phyloP scores from a whole-genome alignment of 2,888 invertebrate species.

The Epistrophe grossulariae region DNA sequence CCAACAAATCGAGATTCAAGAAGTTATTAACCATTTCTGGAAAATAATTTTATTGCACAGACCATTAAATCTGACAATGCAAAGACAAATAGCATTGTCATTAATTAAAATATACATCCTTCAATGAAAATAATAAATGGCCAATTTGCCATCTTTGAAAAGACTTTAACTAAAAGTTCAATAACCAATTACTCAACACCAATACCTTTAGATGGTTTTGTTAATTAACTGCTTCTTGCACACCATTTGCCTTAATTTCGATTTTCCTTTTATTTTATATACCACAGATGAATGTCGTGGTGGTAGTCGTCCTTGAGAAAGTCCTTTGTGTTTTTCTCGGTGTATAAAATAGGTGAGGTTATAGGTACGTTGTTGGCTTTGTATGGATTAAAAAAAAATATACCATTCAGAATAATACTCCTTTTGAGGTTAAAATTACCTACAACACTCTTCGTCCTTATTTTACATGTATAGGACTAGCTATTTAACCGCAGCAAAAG shows the following conservation, averaged over 20 bases:
- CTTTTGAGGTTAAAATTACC: not conserved
- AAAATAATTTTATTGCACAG: constrained; percentile 6
- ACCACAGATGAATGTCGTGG: not conserved
- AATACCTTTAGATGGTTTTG: constrained; percentile 25
- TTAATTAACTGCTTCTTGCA: constrained; percentile 28
- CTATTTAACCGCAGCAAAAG: constrained; percentile 3
- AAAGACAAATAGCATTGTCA: constrained; percentile 2
- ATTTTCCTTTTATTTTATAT: constrained; percentile 20
- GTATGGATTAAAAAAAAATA: not conserved
- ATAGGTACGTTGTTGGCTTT: not conserved
- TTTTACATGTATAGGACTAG: constrained; percentile 22
- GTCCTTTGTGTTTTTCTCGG: constrained; percentile 13
- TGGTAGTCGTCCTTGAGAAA: constrained; percentile 11
- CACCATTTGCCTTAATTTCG: constrained; percentile 22
- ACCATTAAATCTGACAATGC: not conserved
- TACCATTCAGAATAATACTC: constrained; percentile 16
- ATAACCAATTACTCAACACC: constrained; percentile 33
- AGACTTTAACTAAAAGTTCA: not conserved
- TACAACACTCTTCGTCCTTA: constrained; percentile 9
- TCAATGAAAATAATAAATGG: constrained; percentile 20
- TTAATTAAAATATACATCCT: constrained; percentile 20
- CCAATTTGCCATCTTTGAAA: constrained; percentile 2
- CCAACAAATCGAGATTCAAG: not conserved
- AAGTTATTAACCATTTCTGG: not conserved
- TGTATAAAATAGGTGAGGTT: not conserved